phyloP scores from a whole-genome alignment of 2,113 vertebrate species.

The human (Homo sapiens) region GRCh38 chr9:24742501-24743000 shows the following conservation, averaged over 20 bases:
- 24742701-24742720: background rate
- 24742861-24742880: background rate
- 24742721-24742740: background rate
- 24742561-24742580: background rate
- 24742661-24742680: background rate
- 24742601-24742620: background rate
- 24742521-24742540: background rate
- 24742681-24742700: background rate
- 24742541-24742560: background rate
- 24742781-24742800: background rate
- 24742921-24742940: background rate
- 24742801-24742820: background rate
- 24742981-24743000: background rate
- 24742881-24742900: background rate
- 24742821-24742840: background rate
- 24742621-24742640: background rate
- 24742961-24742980: background rate
- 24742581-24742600: background rate
- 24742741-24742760: background rate
- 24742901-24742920: background rate
- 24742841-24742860: background rate
- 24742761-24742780: background rate
- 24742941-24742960: background rate
- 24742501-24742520: background rate
- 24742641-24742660: background rate